A percentile compares a stretch with the other conserved stretches of the same genome.
phyloP scores from a whole-genome alignment of 2,888 invertebrate genomes.

The Norana najaformis region DNA sequence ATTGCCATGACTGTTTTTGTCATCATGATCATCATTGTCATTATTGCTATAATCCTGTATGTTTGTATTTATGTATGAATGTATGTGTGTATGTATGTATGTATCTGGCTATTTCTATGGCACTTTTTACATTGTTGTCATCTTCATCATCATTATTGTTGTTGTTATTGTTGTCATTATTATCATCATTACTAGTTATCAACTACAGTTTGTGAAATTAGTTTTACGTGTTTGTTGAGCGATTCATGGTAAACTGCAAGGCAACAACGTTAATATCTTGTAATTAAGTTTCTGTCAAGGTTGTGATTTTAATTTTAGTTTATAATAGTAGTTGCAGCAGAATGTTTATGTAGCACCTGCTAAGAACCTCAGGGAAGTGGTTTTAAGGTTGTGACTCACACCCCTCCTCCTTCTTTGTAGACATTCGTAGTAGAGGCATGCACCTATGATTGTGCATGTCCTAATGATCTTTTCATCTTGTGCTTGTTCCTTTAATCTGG shows the following conservation, averaged over 20 bases:
- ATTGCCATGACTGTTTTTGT: too few species aligned
- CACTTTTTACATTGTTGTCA: background rate
- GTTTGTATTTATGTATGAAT: background rate
- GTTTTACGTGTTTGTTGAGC: background rate
- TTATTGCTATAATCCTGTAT: too few species aligned
- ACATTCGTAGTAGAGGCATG: background rate
- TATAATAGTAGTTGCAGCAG: background rate
- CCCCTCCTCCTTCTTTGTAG: background rate
- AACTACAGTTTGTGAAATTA: background rate
- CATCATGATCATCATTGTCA: too few species aligned
- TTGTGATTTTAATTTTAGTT: background rate
- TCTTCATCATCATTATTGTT: background rate
- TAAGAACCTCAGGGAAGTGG: background rate
- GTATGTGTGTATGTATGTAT: background rate
- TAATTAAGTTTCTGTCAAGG: background rate
- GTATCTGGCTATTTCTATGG: background rate
- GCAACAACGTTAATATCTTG: background rate
- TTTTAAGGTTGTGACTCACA: background rate
- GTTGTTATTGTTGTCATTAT: background rate
- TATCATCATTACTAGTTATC: background rate
- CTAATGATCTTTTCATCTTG: background rate
- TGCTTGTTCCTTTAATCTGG: background rate
- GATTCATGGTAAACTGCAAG: background rate
- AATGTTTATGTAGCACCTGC: background rate
- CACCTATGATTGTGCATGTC: background rate